Conservation (phyloP, 1,140 invertebrate genomes). For the Tetragnatha versicolor region DNA sequence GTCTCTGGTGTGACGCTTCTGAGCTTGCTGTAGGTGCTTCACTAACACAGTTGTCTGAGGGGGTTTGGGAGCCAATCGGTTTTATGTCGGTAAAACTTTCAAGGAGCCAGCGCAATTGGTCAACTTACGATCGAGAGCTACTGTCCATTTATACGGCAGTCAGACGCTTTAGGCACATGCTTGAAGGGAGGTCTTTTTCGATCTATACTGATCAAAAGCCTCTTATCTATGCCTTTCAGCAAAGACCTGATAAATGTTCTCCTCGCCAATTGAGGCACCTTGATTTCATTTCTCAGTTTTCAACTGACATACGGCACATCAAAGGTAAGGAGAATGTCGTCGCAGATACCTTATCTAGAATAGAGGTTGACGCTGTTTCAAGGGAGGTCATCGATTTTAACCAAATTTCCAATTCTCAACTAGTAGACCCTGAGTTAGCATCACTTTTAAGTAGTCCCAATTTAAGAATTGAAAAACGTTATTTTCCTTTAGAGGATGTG, state of each 20-base stretch:
- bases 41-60: not conserved
- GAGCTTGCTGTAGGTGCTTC: slow-evolving; percentile 9
- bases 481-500: too few relatives aligned
- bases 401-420: not conserved
- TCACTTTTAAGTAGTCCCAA: not conserved
- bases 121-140: slow-evolving; percentile 65
- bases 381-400: not conserved
- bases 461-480: too few relatives aligned
- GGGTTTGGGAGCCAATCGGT: slow-evolving; percentile 59
- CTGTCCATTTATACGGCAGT: slow-evolving; percentile 65
- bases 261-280: too few relatives aligned
- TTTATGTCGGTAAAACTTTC: slow-evolving; percentile 64
- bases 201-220: slow-evolving; percentile 65
- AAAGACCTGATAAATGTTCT: too few relatives aligned
- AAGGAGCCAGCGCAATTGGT: slow-evolving; percentile 61
- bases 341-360: slow-evolving; percentile 32
- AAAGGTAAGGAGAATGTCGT: slow-evolving; percentile 60
- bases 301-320: slow-evolving; percentile 62
- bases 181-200: slow-evolving; percentile 63
- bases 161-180: slow-evolving; percentile 63
- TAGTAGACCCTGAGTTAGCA: not conserved
- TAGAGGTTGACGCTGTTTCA: not conserved
- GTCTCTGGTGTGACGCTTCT: slow-evolving; percentile 1
- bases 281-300: slow-evolving; percentile 63
- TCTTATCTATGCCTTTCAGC: slow-evolving; percentile 61